Evolutionary conservation across 2,113 vertebrate genomes (phyloP).

Genomic region (Balaeniceps rex): DNA sequence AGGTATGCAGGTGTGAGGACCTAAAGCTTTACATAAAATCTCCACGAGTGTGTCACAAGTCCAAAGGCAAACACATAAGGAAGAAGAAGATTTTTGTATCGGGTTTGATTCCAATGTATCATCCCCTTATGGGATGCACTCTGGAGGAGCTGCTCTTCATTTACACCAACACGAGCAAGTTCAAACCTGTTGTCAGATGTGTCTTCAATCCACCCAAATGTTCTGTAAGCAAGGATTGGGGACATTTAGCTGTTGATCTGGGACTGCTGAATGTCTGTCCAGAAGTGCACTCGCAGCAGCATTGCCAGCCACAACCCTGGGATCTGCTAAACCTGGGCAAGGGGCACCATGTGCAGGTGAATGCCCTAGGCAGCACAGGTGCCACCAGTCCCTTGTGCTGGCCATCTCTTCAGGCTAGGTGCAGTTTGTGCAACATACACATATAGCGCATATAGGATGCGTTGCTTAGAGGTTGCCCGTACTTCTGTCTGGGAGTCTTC

Average conservation of each 20-base stretch:
- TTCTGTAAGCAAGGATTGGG: background rate
- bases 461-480: background rate
- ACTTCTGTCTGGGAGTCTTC: background rate
- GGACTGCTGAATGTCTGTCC: background rate
- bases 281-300: background rate
- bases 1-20: background rate
- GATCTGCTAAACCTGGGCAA: background rate
- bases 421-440: background rate
- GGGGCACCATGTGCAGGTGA: accelerated
- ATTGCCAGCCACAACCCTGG: background rate
- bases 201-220: background rate
- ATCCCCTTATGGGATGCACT: background rate
- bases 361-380: background rate
- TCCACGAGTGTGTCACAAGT: background rate
- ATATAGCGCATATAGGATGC: background rate
- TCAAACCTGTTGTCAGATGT: background rate
- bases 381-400: background rate
- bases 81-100: background rate
- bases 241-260: background rate
- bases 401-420: background rate
- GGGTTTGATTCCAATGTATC: background rate
- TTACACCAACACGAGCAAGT: accelerated
- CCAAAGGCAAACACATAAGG: background rate
- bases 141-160: background rate
- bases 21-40: background rate